These are phyloP conservation scores for Drosophila quinaria DNA, from an alignment of 2,888 invertebrate genomes.

Conservation along the genomic window DNA sequence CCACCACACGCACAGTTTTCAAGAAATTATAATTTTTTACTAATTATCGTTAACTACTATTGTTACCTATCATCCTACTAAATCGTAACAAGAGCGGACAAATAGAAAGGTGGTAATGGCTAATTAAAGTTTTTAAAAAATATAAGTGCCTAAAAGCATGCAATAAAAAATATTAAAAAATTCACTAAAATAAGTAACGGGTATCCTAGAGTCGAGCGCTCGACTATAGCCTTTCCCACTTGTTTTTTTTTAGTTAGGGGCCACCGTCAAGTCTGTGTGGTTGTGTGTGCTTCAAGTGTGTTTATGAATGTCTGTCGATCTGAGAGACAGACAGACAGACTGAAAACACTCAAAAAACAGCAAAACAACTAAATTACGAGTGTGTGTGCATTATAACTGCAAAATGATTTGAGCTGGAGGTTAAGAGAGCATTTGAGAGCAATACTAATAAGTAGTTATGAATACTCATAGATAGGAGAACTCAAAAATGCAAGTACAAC, in stretches of 20 bases:
- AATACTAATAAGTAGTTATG: slow-evolving; percentile 10
- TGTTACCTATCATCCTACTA: no score
- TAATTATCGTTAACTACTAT: no score
- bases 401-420: slow-evolving; percentile 45
- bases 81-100: no score
- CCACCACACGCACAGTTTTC: no score
- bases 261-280: slow-evolving; percentile 42
- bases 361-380: slow-evolving; percentile 51
- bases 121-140: no score
- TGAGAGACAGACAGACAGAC: slow-evolving; percentile 3
- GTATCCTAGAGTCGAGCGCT: no score
- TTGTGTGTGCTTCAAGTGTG: slow-evolving; percentile 16
- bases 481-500: not conserved
- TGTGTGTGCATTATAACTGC: slow-evolving; percentile 38
- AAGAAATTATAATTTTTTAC: no score
- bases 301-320: slow-evolving; percentile 51
- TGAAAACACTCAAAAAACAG: slow-evolving; percentile 40
- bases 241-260: slow-evolving; percentile 38
- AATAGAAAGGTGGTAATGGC: no score
- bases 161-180: no score
- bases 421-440: slow-evolving; percentile 36
- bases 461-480: slow-evolving; percentile 4
- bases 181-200: no score
- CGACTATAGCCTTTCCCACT: no score
- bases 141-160: no score